Conservation (phyloP, 2,797 vertebrate genomes). For the Pseudopleuronectes americanus region DNA sequence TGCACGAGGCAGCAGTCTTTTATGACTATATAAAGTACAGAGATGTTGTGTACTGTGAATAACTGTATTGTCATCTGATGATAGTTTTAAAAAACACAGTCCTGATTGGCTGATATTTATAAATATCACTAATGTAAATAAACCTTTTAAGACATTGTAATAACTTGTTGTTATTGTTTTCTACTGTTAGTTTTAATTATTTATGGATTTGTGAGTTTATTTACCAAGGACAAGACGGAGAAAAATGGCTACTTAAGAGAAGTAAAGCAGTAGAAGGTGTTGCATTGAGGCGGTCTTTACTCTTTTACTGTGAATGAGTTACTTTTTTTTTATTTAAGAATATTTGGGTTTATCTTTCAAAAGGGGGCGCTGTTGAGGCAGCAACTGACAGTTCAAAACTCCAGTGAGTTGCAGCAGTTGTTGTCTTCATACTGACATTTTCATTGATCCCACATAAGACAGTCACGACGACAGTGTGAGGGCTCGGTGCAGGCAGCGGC, state of each 20-base stretch:
- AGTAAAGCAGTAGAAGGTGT: neutral
- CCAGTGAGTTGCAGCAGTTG: conserved; percentile 29
- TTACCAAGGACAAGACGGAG: no score
- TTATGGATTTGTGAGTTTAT: no score
- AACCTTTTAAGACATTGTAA: neutral
- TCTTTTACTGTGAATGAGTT: neutral
- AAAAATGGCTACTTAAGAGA: neutral
- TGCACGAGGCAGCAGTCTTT: neutral
- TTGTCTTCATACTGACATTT: conserved; percentile 42
- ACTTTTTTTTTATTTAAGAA: neutral
- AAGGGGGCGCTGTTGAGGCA: conserved; percentile 80
- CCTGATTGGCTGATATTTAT: neutral
- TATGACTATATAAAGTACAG: neutral
- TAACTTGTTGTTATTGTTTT: neutral
- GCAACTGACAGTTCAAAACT: conserved; percentile 36
- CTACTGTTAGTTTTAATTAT: no score
- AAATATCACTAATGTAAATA: neutral
- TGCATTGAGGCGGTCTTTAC: neutral
- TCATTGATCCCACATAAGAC: conserved; percentile 41
- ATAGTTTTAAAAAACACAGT: neutral
- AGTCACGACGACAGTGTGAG: conserved; percentile 12
- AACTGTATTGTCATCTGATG: neutral
- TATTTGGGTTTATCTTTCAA: conserved; percentile 47
- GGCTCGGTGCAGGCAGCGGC: conserved; percentile 10
- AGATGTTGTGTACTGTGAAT: neutral